Base-by-base conservation (phyloP, 37 sponge, comb jelly and placozoan genomes). In the Aplysina aerophoba region DNA sequence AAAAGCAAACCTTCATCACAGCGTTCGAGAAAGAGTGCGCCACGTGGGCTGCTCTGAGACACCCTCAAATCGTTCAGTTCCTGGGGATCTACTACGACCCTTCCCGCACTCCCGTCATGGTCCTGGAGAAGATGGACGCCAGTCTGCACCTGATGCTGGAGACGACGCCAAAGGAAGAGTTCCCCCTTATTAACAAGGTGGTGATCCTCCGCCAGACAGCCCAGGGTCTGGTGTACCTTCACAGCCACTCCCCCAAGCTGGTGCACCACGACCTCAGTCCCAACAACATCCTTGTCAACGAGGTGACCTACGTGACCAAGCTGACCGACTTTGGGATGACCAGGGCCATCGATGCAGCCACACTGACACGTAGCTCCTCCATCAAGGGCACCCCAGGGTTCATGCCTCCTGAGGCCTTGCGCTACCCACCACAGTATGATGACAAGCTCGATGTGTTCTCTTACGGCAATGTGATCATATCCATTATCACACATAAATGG, bases 71-170 rank as follows among this genome's bases (percentile, higher is more conserved):
- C 11, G 64, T 62, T 14, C 64, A 62, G 64, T 27, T 62, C 5
- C 64, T 62, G 5, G 64, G 64, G 28, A 62, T 62, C 24, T 62
- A 62, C 28, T 62, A 13, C 64, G 27, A 62, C 4, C 24, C 64
- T 14, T n/a, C 24, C 28, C 24, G 12, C 24, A 27, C 28, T 4
- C 74, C 74, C 14, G 74, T 73, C 21, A 2, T 73, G 2, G 74
- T 73, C 4, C 8, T 73, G 36, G 74, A 73, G 39, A 73, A 73
- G 37, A 73, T 73, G 74, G 22, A 34, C 22, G 22, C 39, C 22
- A 35, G 22, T 36, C 74, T 73, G 21, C 35, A 36, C 5, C 8
- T 4, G 5, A 3, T 35, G 36, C 22, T 73, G 35, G 74, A 73
- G 27, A 8, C 22, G 36, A 21, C 21, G 4, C 21, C 21, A 31